A percentile compares a stretch with the other conserved stretches of the same genome.
phyloP scores from a whole-genome alignment of 2,888 invertebrate genomes.

The Eupithecia dodoneata region DNA sequence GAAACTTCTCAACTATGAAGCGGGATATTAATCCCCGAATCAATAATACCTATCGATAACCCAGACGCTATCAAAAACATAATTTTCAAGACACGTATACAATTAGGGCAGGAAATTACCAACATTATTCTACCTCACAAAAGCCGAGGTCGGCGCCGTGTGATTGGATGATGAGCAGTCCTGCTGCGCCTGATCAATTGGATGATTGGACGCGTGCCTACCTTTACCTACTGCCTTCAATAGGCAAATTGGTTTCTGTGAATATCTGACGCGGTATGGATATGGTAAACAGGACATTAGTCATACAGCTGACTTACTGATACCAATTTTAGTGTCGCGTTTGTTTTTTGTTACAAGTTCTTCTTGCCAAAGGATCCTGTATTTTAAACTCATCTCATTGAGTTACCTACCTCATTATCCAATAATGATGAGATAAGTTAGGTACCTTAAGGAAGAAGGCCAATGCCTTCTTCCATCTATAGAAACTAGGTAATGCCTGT shows the following conservation, averaged over 20 bases:
- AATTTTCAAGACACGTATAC: slow-evolving; percentile 25
- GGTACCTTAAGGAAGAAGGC: too few species aligned
- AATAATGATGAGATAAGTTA: too few species aligned
- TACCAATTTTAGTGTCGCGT: background rate
- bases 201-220: slow-evolving; percentile 60
- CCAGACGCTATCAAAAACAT: slow-evolving; percentile 17
- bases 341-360: background rate
- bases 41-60: background rate
- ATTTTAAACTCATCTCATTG: background rate
- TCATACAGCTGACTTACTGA: background rate
- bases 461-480: too few species aligned
- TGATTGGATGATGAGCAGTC: slow-evolving; percentile 59
- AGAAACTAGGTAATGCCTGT: too few species aligned
- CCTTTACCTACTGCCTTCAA: slow-evolving; percentile 27
- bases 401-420: background rate
- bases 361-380: background rate
- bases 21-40: background rate
- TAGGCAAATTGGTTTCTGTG: slow-evolving; percentile 35
- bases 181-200: slow-evolving; percentile 72
- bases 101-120: slow-evolving; percentile 40
- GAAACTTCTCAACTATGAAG: background rate
- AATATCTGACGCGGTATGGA: slow-evolving; percentile 17
- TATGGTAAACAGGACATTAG: slow-evolving; percentile 25
- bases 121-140: slow-evolving; percentile 33
- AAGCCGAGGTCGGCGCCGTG: slow-evolving; percentile 35